Conservation (phyloP, 1,140 invertebrate genomes). For the Drosophila serrata region DNA sequence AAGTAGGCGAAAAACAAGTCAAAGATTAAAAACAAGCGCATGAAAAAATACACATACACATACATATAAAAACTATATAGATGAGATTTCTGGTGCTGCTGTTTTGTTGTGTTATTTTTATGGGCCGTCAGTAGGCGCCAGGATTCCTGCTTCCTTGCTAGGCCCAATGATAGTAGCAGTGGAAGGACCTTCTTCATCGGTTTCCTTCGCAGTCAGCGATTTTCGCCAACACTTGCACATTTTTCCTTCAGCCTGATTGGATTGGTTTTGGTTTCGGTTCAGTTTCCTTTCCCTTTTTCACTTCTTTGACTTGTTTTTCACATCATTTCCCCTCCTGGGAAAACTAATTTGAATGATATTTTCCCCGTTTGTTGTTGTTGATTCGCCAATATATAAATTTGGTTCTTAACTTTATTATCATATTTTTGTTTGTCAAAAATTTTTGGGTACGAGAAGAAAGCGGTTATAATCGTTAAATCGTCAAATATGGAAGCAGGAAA, state of each 20-base stretch:
- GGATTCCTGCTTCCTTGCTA: constrained; percentile 75
- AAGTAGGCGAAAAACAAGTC: constrained; percentile 70
- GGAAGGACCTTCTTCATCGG: constrained; percentile 1
- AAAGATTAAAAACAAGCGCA: constrained; percentile 82
- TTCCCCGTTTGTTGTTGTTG: constrained; percentile 38
- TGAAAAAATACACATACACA: constrained; percentile 31
- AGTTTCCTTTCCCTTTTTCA: constrained; percentile 45
- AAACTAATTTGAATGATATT: constrained; percentile 83
- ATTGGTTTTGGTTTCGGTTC: constrained; percentile 53
- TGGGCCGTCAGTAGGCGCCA: constrained; percentile 74
- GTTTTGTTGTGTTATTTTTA: constrained; percentile 74
- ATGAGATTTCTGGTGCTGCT: constrained; percentile 38
- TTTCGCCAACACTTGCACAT: constrained; percentile 79
- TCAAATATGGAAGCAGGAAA: constrained; percentile 20
- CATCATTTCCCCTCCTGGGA: constrained; percentile 34
- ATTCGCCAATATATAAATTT: constrained; percentile 42
- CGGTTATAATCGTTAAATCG: constrained; percentile 59
- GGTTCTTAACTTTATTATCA: constrained; percentile 69
- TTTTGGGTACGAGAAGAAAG: constrained; percentile 7
- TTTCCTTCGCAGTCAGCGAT: constrained; percentile 57
- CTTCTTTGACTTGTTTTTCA: constrained; percentile 46
- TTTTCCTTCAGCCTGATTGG: constrained; percentile 71
- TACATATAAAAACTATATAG: constrained; percentile 26
- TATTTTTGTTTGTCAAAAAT: constrained; percentile 60
- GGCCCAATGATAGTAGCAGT: constrained; percentile 20